Percentiles rank a stretch among this genome's conserved stretches.
Evolutionary conservation across 2,113 vertebrate species (phyloP).

Genomic region (Eclectus roratus): DNA sequence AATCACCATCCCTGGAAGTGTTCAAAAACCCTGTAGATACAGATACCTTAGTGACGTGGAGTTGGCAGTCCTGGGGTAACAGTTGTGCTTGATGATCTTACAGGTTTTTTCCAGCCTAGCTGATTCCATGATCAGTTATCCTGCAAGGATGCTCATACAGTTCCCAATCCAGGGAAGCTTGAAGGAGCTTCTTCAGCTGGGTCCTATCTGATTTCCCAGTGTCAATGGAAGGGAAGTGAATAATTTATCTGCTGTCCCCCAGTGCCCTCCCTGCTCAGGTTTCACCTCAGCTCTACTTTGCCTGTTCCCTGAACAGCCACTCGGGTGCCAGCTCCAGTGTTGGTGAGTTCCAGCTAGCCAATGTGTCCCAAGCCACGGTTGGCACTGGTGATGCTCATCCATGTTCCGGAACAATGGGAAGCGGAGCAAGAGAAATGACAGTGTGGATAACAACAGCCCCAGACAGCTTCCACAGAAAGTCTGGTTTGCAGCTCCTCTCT

Average conservation of each 20-base stretch:
- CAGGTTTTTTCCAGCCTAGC: background rate
- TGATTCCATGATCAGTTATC: background rate
- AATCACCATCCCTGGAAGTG: background rate
- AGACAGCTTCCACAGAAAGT: background rate
- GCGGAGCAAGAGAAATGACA: background rate
- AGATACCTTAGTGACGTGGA: background rate
- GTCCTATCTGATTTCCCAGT: background rate
- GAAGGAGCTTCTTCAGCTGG: background rate
- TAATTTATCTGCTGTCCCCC: conserved; percentile 1
- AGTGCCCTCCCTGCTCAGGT: background rate
- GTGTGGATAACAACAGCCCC: background rate
- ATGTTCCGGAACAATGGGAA: background rate
- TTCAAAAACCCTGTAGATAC: background rate
- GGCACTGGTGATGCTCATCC: background rate
- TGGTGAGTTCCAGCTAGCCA: background rate
- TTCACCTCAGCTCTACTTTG: background rate
- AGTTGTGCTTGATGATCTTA: background rate
- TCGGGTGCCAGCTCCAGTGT: background rate
- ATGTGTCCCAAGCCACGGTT: background rate
- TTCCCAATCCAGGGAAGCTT: background rate
- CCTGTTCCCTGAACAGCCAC: background rate
- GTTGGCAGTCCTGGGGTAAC: background rate
- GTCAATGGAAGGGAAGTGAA: background rate
- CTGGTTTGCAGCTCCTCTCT: background rate
- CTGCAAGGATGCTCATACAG: background rate